phyloP scores from a whole-genome alignment of 1,140 invertebrate genomes.

The Drosophila tropicalis region DNA sequence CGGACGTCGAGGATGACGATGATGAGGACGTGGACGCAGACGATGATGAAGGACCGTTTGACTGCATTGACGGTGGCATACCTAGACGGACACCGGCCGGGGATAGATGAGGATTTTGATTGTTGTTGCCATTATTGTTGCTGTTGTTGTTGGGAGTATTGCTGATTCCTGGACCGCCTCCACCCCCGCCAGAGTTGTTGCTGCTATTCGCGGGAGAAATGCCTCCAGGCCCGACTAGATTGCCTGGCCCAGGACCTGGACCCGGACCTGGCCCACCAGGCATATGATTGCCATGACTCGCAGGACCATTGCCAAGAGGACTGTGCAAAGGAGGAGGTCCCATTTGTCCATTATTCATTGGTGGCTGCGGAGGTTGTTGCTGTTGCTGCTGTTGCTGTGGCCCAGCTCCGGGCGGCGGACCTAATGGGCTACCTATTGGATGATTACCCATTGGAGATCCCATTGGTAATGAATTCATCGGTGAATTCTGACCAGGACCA shows the following conservation, averaged over 20 bases:
- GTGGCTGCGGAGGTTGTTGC: slow-evolving; percentile 75
- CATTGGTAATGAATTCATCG: slow-evolving; percentile 90
- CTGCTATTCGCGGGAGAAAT: slow-evolving; percentile 64
- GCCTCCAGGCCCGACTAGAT: slow-evolving; percentile 62
- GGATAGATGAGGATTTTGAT: slow-evolving; percentile 78
- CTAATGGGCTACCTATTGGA: slow-evolving; percentile 90
- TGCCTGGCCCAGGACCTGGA: slow-evolving; percentile 66
- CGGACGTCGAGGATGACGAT: slow-evolving; percentile 46
- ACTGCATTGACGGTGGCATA: slow-evolving; percentile 66
- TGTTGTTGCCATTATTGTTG: slow-evolving; percentile 70
- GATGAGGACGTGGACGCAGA: slow-evolving; percentile 45
- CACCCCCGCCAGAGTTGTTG: neutral
- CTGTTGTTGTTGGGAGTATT: slow-evolving; percentile 54
- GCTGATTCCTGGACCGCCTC: slow-evolving; percentile 15
- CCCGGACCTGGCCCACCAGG: slow-evolving; percentile 73
- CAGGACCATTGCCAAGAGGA: slow-evolving; percentile 78
- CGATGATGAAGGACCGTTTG: slow-evolving; percentile 67
- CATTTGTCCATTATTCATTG: slow-evolving; percentile 83
- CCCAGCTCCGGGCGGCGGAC: slow-evolving; percentile 84
- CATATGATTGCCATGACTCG: slow-evolving; percentile 71
- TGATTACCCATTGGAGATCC: slow-evolving; percentile 88
- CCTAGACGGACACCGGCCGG: slow-evolving; percentile 70
- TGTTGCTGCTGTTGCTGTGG: slow-evolving; percentile 51
- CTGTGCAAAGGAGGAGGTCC: slow-evolving; percentile 78
- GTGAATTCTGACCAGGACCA: slow-evolving; percentile 83